A percentile compares a stretch with the other conserved stretches of the same genome.
Evolutionary conservation across 2,797 vertebrate species (phyloP).

Genomic region (Cirrhinus molitorella): DNA sequence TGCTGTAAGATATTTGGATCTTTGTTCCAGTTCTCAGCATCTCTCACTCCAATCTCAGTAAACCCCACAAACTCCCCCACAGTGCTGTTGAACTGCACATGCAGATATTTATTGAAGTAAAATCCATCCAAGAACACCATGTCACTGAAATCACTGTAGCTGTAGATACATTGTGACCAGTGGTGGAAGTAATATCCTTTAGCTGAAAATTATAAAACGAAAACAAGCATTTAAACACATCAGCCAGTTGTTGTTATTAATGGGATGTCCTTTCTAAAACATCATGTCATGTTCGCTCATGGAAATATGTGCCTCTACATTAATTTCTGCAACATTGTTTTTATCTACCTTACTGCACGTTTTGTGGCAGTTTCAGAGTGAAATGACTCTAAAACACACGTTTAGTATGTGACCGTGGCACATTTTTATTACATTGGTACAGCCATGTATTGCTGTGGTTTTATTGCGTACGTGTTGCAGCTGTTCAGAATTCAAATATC

Average conservation of each 20-base stretch:
- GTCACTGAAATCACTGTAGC: slow-evolving; percentile 41
- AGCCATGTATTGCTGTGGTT: too few relatives aligned
- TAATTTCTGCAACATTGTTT: too few relatives aligned
- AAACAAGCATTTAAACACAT: neutral
- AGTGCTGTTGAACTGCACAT: slow-evolving; percentile 64
- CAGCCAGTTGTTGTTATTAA: neutral
- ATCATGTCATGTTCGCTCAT: neutral
- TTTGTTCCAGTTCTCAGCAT: neutral
- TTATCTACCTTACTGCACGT: too few relatives aligned
- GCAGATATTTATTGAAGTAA: slow-evolving; percentile 60
- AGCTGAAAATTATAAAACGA: slow-evolving; percentile 12
- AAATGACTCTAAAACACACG: too few relatives aligned
- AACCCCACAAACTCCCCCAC: slow-evolving; percentile 54
- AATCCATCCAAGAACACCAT: slow-evolving; percentile 19
- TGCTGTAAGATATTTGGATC: fast-evolving
- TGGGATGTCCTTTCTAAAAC: neutral
- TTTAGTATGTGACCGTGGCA: too few relatives aligned
- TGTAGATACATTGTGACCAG: slow-evolving; percentile 33
- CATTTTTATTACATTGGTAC: too few relatives aligned
- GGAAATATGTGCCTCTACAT: too few relatives aligned
- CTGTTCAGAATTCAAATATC: too few relatives aligned
- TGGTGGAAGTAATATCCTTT: slow-evolving; percentile 41
- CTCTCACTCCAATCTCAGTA: slow-evolving; percentile 40
- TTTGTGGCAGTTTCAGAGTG: too few relatives aligned
- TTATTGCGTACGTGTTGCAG: too few relatives aligned